Base-by-base conservation (phyloP, 1,140 invertebrate species). In the Condylostylus longicornis region DNA sequence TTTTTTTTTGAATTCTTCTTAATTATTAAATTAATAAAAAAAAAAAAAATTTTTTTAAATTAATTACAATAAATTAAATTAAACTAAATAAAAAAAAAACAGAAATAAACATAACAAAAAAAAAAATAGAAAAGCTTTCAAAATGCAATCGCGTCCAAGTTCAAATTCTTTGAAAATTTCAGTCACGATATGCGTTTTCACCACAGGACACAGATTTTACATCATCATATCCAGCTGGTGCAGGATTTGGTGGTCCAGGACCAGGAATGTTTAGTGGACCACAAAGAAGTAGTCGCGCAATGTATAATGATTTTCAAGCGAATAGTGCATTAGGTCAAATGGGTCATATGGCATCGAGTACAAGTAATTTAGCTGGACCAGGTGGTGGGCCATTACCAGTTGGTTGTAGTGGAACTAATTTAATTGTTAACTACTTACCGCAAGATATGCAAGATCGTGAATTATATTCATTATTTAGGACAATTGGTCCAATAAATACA, bases 361-460 rank as follows among this genome's bases (percentile, higher is more conserved):
- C 55, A 42, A 58, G 36, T 21, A 27, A 22, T 22, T 52, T 46
- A 31, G 42, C 48, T 34, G 43, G 54, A 42, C 45, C 54, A 50
- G 46, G 50, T 27, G 51, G 51, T 32, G 47, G 18, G 46, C 37
- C 51, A 54, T 28, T 51, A 53, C 41, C 44, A 29, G 22, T 44
- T 52, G 47, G 54, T 38, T 29, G 35, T 15, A 55, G 52, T 46
- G 58, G 56, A 25, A 82, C 85, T 9, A 94, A 94, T 64, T 68
- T 95, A 40, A 96, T 96, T 42, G 80, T 95, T 46, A 96, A 96
- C 65, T 96, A 95, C 59, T 70, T 96, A 42, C 91, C 91, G 9
- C 91, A 96, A 62, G 83, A 74, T 44, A 80, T 93, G 66, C 84
- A 81, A 2, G 89, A 94, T 56, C 82, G 86, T 48, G 87, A 94